These are phyloP conservation scores for Styela plicata DNA, from an alignment of 23 tunicate genomes.

Conservation along the genomic window DNA sequence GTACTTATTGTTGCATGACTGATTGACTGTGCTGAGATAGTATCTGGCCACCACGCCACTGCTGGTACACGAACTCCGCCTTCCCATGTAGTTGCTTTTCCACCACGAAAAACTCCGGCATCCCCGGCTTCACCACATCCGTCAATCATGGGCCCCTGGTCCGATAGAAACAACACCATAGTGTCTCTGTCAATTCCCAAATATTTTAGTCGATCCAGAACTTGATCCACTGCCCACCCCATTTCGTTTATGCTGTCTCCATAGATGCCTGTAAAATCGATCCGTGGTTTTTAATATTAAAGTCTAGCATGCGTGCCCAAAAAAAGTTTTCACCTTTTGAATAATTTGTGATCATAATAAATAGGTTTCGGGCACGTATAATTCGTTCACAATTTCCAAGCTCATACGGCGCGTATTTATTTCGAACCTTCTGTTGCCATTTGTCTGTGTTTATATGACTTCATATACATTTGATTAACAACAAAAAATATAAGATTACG, in stretches of 20 bases:
- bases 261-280: conserved; percentile 39
- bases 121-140: conserved; percentile 21
- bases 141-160: conserved; percentile 19
- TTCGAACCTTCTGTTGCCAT: too few species aligned
- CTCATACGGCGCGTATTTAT: too few species aligned
- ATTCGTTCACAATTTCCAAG: too few species aligned
- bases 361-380: too few species aligned
- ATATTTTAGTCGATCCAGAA: conserved; percentile 17
- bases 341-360: too few species aligned
- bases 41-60: conserved; percentile 38
- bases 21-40: conserved; percentile 17
- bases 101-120: conserved; percentile 24
- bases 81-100: conserved; percentile 41
- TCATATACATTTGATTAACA: too few species aligned
- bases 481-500: too few species aligned
- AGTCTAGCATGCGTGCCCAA: too few species aligned
- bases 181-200: conserved; percentile 19
- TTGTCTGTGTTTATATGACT: too few species aligned
- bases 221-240: conserved; percentile 15
- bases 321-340: too few species aligned
- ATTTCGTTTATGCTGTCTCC: conserved; percentile 66
- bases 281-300: too few species aligned
- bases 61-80: conserved; percentile 52
- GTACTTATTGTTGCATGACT: conserved; percentile 31
- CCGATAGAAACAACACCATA: conserved; percentile 30